A percentile compares a stretch with the other conserved stretches of the same genome.
phyloP scores from a whole-genome alignment of 2,797 vertebrate species.

The Echeneis naucrates region DNA sequence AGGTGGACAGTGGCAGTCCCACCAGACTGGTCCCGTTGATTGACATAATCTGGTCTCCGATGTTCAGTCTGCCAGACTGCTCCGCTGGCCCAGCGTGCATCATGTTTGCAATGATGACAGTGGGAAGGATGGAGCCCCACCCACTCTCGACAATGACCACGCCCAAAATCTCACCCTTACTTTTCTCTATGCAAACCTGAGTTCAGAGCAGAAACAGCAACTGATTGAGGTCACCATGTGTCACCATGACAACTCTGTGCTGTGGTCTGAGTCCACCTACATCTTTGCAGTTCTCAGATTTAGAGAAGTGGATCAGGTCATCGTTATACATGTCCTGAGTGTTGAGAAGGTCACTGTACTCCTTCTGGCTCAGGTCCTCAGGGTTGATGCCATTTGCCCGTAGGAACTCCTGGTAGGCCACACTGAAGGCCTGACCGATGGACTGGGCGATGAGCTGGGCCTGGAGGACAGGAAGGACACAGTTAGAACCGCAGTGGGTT shows the following conservation, averaged over 20 bases:
- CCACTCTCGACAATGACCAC: slow-evolving; percentile 97
- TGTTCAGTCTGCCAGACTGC: slow-evolving; percentile 93
- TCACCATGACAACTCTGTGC: no score
- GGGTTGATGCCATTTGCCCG: slow-evolving; percentile 97
- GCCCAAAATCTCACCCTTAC: slow-evolving; percentile 95
- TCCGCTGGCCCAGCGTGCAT: slow-evolving; percentile 97
- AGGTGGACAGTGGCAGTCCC: slow-evolving; percentile 94
- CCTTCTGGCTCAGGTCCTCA: slow-evolving; percentile 96
- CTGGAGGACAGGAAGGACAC: slow-evolving; percentile 65
- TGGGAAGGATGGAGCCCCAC: slow-evolving; percentile 98
- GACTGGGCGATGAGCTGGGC: slow-evolving; percentile 96
- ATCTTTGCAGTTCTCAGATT: slow-evolving; percentile 98
- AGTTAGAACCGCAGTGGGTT: neutral
- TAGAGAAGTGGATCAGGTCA: slow-evolving; percentile 97
- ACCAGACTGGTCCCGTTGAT: slow-evolving; percentile 97
- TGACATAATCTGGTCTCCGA: slow-evolving; percentile 99
- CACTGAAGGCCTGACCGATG: slow-evolving; percentile 96
- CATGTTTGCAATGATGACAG: slow-evolving; percentile 98
- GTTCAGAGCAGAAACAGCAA: slow-evolving; percentile 1
- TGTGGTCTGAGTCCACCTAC: slow-evolving; percentile 75
- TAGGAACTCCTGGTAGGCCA: slow-evolving; percentile 97
- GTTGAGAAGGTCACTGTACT: slow-evolving; percentile 95
- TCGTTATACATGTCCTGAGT: slow-evolving; percentile 98
- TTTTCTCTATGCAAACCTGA: slow-evolving; percentile 95
- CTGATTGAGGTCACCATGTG: no score